Evolutionary conservation across 2,888 invertebrate species (phyloP).

Genomic region (Dolomedes plantarius): DNA sequence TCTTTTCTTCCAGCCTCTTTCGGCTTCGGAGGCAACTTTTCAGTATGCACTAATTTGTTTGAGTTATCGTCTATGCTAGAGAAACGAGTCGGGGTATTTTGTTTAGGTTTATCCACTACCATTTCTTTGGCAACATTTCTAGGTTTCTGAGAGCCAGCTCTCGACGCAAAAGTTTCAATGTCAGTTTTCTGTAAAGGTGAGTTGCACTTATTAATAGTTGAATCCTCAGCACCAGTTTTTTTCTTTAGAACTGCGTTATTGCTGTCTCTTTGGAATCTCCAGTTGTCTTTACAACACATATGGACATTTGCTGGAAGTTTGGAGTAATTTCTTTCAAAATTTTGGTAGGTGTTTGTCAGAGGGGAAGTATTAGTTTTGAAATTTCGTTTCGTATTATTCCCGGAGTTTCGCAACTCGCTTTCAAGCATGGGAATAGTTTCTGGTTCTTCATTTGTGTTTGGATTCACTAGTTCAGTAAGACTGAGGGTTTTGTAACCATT

Average conservation of each 20-base stretch:
- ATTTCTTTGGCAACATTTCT: constrained; percentile 29
- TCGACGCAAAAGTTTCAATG: constrained; percentile 19
- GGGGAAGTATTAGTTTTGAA: constrained; percentile 22
- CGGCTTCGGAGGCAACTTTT: constrained; percentile 31
- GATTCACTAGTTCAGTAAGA: constrained; percentile 60
- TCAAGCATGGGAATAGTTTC: constrained; percentile 35
- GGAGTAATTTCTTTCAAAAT: constrained; percentile 59
- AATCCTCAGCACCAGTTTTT: constrained; percentile 18
- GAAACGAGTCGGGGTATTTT: constrained; percentile 9
- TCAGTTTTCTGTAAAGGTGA: constrained; percentile 17
- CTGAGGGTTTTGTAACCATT: constrained; percentile 62
- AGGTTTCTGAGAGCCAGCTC: constrained; percentile 28
- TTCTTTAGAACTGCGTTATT: constrained; percentile 26
- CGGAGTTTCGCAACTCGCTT: not conserved
- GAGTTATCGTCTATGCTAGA: constrained; percentile 38
- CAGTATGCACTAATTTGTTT: constrained; percentile 37
- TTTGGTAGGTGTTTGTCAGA: constrained; percentile 41
- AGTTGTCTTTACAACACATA: constrained; percentile 65
- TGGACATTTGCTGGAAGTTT: constrained; percentile 58
- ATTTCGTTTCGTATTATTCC: constrained; percentile 17
- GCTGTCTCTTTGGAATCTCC: constrained; percentile 48
- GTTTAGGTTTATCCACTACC: constrained; percentile 35
- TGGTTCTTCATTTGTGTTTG: constrained; percentile 43
- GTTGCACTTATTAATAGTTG: constrained; percentile 22
- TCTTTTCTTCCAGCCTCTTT: constrained; percentile 24